Percentiles rank a stretch among this genome's conserved stretches.
phyloP scores from a whole-genome alignment of 2,113 vertebrate genomes.

The Dendropsophus ebraccatus region DNA sequence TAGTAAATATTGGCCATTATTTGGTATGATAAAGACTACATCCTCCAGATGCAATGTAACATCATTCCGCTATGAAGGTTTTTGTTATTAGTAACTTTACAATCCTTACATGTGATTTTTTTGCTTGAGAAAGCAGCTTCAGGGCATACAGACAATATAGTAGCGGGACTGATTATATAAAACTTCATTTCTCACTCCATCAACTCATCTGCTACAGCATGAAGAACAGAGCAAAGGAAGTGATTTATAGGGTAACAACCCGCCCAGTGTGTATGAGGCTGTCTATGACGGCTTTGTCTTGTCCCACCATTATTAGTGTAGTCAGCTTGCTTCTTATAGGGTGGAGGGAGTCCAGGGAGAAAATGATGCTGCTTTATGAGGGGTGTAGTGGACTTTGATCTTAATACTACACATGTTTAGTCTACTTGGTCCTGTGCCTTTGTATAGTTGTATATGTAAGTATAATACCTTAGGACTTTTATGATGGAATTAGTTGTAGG shows the following conservation, averaged over 20 bases:
- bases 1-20: too few species aligned
- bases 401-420: neutral
- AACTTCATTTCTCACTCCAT: neutral
- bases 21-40: too few species aligned
- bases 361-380: neutral
- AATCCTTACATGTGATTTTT: too few species aligned
- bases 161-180: too few species aligned
- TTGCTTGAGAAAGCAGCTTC: too few species aligned
- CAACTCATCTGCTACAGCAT: neutral
- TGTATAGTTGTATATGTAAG: neutral
- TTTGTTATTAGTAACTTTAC: too few species aligned
- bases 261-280: neutral
- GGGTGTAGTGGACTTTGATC: constrained; percentile 3
- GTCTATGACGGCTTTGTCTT: neutral
- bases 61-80: too few species aligned
- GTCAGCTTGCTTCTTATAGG: neutral
- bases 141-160: too few species aligned
- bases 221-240: neutral
- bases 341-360: neutral
- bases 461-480: neutral
- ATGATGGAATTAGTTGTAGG: too few species aligned
- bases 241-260: neutral
- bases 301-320: neutral
- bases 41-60: too few species aligned
- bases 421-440: neutral